Evolutionary conservation across 2,797 vertebrate species (phyloP).

Genomic region (Liparis tanakae): DNA sequence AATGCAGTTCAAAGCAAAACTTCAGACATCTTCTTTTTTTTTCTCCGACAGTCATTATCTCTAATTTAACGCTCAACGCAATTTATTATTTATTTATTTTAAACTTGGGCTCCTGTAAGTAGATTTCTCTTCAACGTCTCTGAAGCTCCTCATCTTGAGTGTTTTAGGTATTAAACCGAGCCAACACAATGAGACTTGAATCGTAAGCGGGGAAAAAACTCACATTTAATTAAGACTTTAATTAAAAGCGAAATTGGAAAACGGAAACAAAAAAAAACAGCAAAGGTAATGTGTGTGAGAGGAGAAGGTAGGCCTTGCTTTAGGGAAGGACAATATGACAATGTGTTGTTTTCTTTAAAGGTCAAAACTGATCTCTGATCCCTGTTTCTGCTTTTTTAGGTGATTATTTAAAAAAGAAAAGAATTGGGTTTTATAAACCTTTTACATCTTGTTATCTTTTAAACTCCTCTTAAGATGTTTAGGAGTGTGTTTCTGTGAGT

Average conservation of each 20-base stretch:
- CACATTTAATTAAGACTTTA: background rate
- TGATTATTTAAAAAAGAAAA: too few relatives aligned
- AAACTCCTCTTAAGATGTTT: too few relatives aligned
- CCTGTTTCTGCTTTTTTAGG: too few relatives aligned
- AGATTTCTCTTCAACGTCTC: background rate
- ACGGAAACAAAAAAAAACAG: background rate
- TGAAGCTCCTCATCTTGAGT: background rate
- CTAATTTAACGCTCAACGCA: background rate
- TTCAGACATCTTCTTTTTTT: background rate
- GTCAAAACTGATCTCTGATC: slow-evolving; percentile 6
- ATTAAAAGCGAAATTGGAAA: background rate
- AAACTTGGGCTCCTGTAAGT: too few relatives aligned
- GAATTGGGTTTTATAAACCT: too few relatives aligned
- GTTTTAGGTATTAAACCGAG: background rate
- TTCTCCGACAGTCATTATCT: background rate
- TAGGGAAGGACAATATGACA: background rate
- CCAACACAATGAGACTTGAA: background rate
- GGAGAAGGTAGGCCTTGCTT: too few relatives aligned
- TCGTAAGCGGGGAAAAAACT: background rate
- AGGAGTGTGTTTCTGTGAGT: too few relatives aligned
- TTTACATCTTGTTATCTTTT: too few relatives aligned
- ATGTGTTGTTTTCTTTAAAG: slow-evolving; percentile 26
- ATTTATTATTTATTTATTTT: background rate
- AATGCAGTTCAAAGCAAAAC: background rate
- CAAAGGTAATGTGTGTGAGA: too few relatives aligned